Base-by-base conservation (phyloP, 2,888 invertebrate genomes). In the Leptopilina syphax region DNA sequence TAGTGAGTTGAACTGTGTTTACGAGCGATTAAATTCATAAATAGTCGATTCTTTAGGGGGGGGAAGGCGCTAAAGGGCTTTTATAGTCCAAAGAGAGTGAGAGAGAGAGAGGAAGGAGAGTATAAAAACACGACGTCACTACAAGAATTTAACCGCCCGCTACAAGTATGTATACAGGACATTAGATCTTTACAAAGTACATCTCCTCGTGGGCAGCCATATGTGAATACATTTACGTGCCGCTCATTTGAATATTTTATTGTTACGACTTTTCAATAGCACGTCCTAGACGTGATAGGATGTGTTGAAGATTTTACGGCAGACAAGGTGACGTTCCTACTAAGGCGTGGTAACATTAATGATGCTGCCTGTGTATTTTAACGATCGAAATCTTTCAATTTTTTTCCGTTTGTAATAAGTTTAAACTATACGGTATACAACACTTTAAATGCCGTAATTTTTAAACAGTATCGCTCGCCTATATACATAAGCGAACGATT, bases 21-120 rank as follows among this genome's bases (percentile, higher is more conserved):
- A 88, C 88, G 88, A 89, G 86, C 88, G 88, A 90, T 89, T 88
- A 88, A 87, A 87, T 83, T 83, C 85, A 83, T 86, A 87, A 87
- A 86, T 86, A 87, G 86, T 82, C 84, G 85, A 88, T 85, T 86
- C 85, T 84, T 87, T 83, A 84, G 84, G 70, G 81, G 34, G 70
- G 81, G 18, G 18, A 18, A 18, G 18, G 65, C 77, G 77, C 70
- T 68, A 78, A 77, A 80, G 44, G 60, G 66, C 80, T 73, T 76
- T 80, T 9, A 47, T 7, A 47, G 47, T 50, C 10, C 50, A 10
- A 34, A 12, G 50, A 50, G 12, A 50, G 50, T 2, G 50, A 12
- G 12, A 12, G 50, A 12, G 50, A 12, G 50, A 10, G 50, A 10
- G 12, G 50, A 63, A 13, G 41, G 70, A 76, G 77, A 79, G 81